Conservation (phyloP, 2,888 invertebrate species). For the Drosophila cracens region DNA sequence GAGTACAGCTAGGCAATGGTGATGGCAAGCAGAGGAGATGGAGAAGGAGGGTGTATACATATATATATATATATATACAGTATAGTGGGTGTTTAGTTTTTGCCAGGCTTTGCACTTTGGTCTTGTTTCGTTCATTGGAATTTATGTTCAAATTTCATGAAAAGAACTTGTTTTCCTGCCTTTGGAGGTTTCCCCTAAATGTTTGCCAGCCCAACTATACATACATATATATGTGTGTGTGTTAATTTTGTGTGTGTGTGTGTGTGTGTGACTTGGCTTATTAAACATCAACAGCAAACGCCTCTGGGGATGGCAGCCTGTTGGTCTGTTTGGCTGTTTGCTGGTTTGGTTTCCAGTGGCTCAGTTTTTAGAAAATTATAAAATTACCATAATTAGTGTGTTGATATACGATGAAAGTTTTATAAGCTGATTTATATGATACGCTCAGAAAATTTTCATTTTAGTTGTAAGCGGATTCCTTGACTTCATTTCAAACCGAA, state of each 20-base stretch:
- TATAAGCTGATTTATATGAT: slow-evolving; percentile 73
- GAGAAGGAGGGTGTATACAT: not conserved
- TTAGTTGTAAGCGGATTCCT: slow-evolving; percentile 52
- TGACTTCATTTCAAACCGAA: slow-evolving; percentile 6
- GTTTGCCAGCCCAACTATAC: slow-evolving; percentile 22
- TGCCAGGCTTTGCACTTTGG: slow-evolving; percentile 62
- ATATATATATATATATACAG: not conserved
- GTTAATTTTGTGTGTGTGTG: not conserved
- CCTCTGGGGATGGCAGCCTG: slow-evolving; percentile 48
- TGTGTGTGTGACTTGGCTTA: slow-evolving; percentile 55
- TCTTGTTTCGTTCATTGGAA: slow-evolving; percentile 74
- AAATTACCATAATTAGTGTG: slow-evolving; percentile 74
- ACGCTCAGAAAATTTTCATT: slow-evolving; percentile 39
- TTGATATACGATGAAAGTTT: slow-evolving; percentile 75
- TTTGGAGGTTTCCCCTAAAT: slow-evolving; percentile 39
- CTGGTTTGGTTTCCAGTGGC: slow-evolving; percentile 18
- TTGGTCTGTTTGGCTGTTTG: slow-evolving; percentile 12
- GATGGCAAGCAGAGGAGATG: not conserved
- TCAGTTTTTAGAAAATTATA: slow-evolving; percentile 71
- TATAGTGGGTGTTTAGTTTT: slow-evolving; percentile 23
- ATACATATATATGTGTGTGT: slow-evolving; percentile 14
- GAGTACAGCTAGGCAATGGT: slow-evolving; percentile 15
- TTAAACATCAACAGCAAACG: slow-evolving; percentile 74
- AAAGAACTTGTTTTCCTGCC: slow-evolving; percentile 71
- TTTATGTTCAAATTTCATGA: slow-evolving; percentile 77